These are phyloP conservation scores for Leptopilina drosophilae DNA, from an alignment of 2,888 invertebrate species.

Conservation along the genomic window DNA sequence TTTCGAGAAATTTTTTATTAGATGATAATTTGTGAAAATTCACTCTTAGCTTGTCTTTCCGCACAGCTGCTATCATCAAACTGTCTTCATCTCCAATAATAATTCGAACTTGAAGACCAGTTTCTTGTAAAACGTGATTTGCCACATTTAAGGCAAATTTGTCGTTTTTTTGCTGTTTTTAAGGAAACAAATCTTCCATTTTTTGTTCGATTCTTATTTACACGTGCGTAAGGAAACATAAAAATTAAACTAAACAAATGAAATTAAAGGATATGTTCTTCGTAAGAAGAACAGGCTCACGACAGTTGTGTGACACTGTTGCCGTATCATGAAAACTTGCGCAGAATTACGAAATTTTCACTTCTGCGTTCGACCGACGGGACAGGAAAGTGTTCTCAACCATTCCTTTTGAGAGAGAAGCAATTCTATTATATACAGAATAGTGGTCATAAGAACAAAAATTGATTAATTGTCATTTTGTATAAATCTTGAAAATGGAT, in stretches of 20 bases:
- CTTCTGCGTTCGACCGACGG: neutral
- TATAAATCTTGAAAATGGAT: no score
- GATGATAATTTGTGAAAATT: slow-evolving; percentile 41
- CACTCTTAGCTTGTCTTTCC: neutral
- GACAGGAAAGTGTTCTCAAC: neutral
- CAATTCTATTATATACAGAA: neutral
- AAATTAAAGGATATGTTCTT: neutral
- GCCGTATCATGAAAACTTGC: neutral
- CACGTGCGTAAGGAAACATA: neutral
- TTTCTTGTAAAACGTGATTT: neutral
- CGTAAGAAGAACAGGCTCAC: neutral
- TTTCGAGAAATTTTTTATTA: slow-evolving; percentile 43
- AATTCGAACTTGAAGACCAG: neutral
- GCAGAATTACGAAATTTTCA: neutral
- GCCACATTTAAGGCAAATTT: neutral
- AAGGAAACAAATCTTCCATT: slow-evolving; percentile 26
- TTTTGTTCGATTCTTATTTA: neutral
- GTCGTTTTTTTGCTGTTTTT: neutral
- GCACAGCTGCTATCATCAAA: slow-evolving; percentile 53
- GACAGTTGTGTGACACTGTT: neutral
- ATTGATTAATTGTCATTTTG: no score
- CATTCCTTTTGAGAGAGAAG: neutral
- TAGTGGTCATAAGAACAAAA: neutral
- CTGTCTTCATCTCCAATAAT: slow-evolving; percentile 37
- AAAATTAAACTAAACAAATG: neutral